These are phyloP conservation scores for Hylomyscus alleni DNA, from an alignment of 2,797 vertebrate genomes.

Conservation along the genomic window DNA sequence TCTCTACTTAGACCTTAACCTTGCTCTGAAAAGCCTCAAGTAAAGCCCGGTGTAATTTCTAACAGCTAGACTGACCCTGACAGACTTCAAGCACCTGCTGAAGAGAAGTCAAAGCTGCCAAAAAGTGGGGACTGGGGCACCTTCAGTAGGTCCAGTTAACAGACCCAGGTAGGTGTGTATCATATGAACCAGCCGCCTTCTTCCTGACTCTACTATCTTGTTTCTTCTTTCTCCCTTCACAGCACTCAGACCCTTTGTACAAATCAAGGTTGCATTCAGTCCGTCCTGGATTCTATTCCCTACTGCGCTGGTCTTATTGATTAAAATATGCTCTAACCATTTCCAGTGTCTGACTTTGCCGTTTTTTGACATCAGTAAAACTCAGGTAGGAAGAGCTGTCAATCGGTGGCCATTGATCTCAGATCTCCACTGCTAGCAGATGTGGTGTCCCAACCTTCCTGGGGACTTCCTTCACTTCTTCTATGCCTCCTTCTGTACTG, in stretches of 20 bases:
- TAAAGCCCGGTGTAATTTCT: neutral
- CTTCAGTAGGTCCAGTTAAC: neutral
- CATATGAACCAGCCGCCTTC: fast-evolving
- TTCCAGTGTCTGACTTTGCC: neutral
- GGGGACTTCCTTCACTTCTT: neutral
- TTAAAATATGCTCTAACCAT: neutral
- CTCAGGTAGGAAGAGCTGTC: neutral
- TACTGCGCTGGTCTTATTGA: too few species aligned
- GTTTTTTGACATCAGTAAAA: neutral
- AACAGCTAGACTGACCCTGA: neutral
- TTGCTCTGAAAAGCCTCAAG: neutral
- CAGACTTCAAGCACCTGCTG: neutral
- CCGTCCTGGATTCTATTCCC: neutral
- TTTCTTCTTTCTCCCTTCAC: neutral
- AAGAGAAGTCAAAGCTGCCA: neutral
- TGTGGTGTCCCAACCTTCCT: neutral
- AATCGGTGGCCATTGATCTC: neutral
- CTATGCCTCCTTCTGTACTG: neutral
- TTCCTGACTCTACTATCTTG: neutral
- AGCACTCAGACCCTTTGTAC: neutral
- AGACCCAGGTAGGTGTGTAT: neutral
- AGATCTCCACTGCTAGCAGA: neutral
- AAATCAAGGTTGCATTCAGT: neutral
- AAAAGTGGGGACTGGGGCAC: neutral
- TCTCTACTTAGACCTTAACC: too few species aligned